phyloP scores from a whole-genome alignment of 2,888 invertebrate genomes.

The Matsumyia berberina region DNA sequence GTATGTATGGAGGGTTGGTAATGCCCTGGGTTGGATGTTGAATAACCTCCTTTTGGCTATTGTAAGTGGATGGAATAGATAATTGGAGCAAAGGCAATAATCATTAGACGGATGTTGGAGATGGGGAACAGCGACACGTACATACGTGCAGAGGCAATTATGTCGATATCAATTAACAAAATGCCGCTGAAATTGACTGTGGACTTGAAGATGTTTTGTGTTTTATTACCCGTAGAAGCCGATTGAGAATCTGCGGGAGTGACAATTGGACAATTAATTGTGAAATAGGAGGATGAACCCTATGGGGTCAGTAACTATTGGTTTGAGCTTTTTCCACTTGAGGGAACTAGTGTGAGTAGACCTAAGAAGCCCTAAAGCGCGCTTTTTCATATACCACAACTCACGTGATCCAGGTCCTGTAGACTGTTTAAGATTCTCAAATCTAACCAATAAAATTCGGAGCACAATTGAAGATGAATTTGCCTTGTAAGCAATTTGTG shows the following conservation, averaged over 20 bases:
- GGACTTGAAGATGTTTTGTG: conserved; percentile 6
- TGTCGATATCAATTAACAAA: conserved; percentile 39
- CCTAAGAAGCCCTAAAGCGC: too few relatives aligned
- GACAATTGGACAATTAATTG: too few relatives aligned
- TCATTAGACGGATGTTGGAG: conserved; percentile 30
- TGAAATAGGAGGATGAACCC: too few relatives aligned
- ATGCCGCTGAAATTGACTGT: conserved; percentile 11
- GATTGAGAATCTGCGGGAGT: not conserved
- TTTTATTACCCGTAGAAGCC: conserved; percentile 1
- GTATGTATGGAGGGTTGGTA: not conserved
- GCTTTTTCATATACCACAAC: too few relatives aligned
- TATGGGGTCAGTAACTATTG: too few relatives aligned
- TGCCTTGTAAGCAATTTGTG: too few relatives aligned
- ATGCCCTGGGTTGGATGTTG: conserved; percentile 5
- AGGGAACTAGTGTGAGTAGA: too few relatives aligned
- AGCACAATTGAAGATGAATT: too few relatives aligned
- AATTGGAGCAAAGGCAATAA: conserved; percentile 44
- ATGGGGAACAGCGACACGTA: not conserved
- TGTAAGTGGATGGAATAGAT: conserved; percentile 15
- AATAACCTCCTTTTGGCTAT: not conserved
- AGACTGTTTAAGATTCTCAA: too few relatives aligned
- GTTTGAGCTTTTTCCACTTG: too few relatives aligned
- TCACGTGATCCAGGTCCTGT: too few relatives aligned
- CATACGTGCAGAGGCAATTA: conserved; percentile 23
- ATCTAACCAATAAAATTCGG: too few relatives aligned